Evolutionary conservation across 2,797 vertebrate genomes (phyloP).

Genomic region (Girardinus metallicus): DNA sequence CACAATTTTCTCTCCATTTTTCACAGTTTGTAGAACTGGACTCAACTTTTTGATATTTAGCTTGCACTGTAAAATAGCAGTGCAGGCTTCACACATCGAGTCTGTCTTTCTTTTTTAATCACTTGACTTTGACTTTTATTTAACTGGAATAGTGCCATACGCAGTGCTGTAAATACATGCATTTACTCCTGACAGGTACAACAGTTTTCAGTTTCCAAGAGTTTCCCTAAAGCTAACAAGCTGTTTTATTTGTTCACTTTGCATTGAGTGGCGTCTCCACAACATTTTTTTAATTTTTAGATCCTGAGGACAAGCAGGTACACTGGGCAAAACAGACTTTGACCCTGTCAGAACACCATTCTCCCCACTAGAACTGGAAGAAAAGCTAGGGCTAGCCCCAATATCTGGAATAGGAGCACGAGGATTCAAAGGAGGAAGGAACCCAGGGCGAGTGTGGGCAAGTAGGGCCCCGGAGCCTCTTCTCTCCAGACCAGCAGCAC

Average conservation of each 20-base stretch:
- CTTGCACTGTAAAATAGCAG: neutral
- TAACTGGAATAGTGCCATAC: neutral
- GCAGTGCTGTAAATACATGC: neutral
- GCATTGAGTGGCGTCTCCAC: slow-evolving; percentile 88
- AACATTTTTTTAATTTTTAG: slow-evolving; percentile 83
- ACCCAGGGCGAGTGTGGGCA: slow-evolving; percentile 82
- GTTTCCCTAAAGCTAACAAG: slow-evolving; percentile 83
- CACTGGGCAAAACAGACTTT: slow-evolving; percentile 80
- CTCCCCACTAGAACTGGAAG: slow-evolving; percentile 39
- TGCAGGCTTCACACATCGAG: neutral
- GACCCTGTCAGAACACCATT: slow-evolving; percentile 62
- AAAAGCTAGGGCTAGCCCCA: slow-evolving; percentile 63
- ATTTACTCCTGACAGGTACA: neutral
- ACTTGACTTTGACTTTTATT: neutral
- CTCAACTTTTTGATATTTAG: neutral
- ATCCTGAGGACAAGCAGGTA: slow-evolving; percentile 80
- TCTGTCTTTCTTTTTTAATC: slow-evolving; percentile 1
- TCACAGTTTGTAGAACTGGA: neutral
- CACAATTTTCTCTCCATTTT: neutral
- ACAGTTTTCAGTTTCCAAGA: slow-evolving; percentile 63
- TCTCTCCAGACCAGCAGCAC: slow-evolving; percentile 75
- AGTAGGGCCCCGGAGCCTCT: slow-evolving; percentile 82
- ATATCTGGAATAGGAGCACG: slow-evolving; percentile 80
- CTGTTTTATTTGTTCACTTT: slow-evolving; percentile 89
- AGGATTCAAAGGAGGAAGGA: slow-evolving; percentile 88